Percentiles rank a stretch among this genome's conserved stretches.
Evolutionary conservation across 2,888 invertebrate species (phyloP).

Genomic region (Spisula solida): DNA sequence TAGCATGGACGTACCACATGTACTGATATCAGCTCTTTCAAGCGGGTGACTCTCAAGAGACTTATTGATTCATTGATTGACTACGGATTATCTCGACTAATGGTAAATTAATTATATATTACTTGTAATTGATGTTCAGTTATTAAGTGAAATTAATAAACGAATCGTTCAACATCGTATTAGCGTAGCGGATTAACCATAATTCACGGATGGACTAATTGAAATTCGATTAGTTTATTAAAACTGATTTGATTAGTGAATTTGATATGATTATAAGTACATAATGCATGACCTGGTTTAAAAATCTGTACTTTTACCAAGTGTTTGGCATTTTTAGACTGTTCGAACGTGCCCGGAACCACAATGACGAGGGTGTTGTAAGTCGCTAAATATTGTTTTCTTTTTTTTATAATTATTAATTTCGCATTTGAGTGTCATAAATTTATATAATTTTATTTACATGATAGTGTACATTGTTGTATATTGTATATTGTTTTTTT

Average conservation of each 20-base stretch:
- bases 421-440: too few species aligned
- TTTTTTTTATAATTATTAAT: too few species aligned
- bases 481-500: too few species aligned
- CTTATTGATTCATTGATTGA: neutral
- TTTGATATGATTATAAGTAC: neutral
- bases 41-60: neutral
- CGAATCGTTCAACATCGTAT: neutral
- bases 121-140: neutral
- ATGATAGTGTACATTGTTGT: too few species aligned
- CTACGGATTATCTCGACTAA: neutral
- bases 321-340: neutral
- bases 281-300: neutral
- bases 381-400: neutral
- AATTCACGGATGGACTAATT: neutral
- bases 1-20: too few species aligned
- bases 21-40: too few species aligned
- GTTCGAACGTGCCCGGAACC: too few species aligned
- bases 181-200: neutral
- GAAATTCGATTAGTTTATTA: neutral
- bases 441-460: too few species aligned
- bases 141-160: neutral
- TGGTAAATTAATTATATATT: neutral
- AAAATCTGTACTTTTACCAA: neutral
- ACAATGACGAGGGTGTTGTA: neutral
- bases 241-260: neutral